phyloP scores from a whole-genome alignment of 2,888 invertebrate genomes.

The Microctonus aethiopoides region DNA sequence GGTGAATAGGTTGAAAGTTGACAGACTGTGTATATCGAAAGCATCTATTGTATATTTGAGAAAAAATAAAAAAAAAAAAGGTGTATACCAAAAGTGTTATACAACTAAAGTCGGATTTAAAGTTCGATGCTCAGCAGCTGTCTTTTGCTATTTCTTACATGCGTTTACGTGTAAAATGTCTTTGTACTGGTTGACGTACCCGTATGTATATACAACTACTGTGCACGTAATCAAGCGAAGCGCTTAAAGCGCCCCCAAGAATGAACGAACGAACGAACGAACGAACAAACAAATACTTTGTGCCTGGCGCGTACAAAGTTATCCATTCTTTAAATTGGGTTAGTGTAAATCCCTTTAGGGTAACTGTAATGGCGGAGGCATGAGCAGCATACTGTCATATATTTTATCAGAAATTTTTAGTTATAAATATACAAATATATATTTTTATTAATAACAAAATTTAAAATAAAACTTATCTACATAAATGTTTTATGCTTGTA shows the following conservation, averaged over 20 bases:
- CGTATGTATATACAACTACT: constrained; percentile 1
- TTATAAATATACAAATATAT: background rate
- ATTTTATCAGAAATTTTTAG: background rate
- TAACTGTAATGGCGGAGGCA: constrained; percentile 63
- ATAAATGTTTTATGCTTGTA: too few species aligned
- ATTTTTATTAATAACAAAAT: too few species aligned
- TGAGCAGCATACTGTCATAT: constrained; percentile 42
- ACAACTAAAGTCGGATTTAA: background rate
- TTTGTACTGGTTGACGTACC: constrained; percentile 10
- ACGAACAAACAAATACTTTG: constrained; percentile 58
- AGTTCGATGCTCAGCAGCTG: constrained; percentile 2
- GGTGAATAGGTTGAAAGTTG: background rate
- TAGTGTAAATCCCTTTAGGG: constrained; percentile 65
- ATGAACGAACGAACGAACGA: constrained; percentile 39
- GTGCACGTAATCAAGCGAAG: constrained; percentile 36
- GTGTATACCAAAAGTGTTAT: background rate
- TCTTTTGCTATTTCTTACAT: background rate
- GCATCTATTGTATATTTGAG: background rate
- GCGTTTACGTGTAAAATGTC: background rate
- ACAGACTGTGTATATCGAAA: background rate
- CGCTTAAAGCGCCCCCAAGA: constrained; percentile 31
- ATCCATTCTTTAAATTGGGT: constrained; percentile 63
- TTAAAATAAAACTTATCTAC: too few species aligned
- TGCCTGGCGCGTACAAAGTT: constrained; percentile 55
- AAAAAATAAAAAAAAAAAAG: background rate